Evolutionary conservation across 2,113 vertebrate genomes (phyloP).

Genomic region (Sus scrofa): DNA sequence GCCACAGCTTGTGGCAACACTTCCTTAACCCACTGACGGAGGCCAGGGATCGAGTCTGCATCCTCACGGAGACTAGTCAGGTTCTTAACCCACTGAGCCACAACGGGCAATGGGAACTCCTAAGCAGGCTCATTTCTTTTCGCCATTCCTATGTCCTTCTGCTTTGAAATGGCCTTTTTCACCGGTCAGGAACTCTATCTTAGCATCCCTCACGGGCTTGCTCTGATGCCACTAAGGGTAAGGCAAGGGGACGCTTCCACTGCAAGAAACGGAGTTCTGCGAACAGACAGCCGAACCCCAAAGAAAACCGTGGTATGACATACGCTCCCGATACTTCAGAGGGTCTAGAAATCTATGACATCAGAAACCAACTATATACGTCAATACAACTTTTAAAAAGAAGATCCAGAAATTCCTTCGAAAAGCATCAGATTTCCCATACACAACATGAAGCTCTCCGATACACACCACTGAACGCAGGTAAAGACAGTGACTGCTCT

Average conservation of each 20-base stretch:
- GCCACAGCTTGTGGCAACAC: no score
- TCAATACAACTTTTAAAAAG: no score
- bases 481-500: fast-evolving
- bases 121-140: background rate
- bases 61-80: no score
- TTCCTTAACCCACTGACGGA: no score
- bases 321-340: background rate
- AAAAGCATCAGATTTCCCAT: background rate
- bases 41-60: no score
- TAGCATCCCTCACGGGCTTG: background rate
- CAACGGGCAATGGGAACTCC: no score
- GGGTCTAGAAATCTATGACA: background rate
- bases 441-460: background rate
- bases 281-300: no score
- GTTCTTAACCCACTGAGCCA: no score
- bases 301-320: fast-evolving
- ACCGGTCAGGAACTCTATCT: background rate
- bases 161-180: background rate
- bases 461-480: background rate
- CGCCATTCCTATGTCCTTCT: background rate
- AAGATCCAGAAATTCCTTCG: no score
- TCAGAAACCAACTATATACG: no score
- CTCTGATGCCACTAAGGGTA: background rate
- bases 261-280: background rate
- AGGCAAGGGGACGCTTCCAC: background rate